Evolutionary conservation across 2,888 invertebrate species (phyloP).

Genomic region (Volucella inflata): DNA sequence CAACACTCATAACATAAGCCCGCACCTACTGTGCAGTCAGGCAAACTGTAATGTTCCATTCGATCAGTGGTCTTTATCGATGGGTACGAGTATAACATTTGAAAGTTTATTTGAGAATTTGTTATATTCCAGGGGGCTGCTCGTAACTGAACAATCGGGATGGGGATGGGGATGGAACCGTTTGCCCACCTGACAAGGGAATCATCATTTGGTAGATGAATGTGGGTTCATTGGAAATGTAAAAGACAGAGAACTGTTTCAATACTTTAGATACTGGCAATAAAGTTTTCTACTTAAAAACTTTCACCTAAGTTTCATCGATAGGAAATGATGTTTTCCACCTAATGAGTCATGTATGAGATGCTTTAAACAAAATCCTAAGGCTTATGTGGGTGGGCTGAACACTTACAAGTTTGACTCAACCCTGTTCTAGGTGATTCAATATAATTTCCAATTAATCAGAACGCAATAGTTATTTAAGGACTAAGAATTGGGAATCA

Average conservation of each 20-base stretch:
- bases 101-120: slow-evolving; percentile 64
- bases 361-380: too few relatives aligned
- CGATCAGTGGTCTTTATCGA: slow-evolving; percentile 46
- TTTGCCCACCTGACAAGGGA: slow-evolving; percentile 11
- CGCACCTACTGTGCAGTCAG: slow-evolving; percentile 26
- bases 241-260: slow-evolving; percentile 9
- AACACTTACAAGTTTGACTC: too few relatives aligned
- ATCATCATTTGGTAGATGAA: slow-evolving; percentile 3
- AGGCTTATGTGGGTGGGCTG: too few relatives aligned
- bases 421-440: too few relatives aligned
- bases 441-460: too few relatives aligned
- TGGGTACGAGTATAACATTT: slow-evolving; percentile 46
- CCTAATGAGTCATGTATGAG: too few relatives aligned
- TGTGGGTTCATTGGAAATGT: slow-evolving; percentile 8
- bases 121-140: slow-evolving; percentile 25
- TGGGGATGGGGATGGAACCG: background rate
- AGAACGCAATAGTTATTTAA: too few relatives aligned
- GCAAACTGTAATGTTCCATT: slow-evolving; percentile 29
- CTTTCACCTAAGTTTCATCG: too few relatives aligned
- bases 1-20: slow-evolving; percentile 34
- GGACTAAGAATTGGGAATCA: too few relatives aligned
- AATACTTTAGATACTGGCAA: background rate
- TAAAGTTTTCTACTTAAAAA: background rate
- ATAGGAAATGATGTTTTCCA: too few relatives aligned
- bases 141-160: background rate